Evolutionary conservation across 2,797 vertebrate species (phyloP), one percentile per base, ranked within the genome.

Genomic region (Parambassis ranga): DNA sequence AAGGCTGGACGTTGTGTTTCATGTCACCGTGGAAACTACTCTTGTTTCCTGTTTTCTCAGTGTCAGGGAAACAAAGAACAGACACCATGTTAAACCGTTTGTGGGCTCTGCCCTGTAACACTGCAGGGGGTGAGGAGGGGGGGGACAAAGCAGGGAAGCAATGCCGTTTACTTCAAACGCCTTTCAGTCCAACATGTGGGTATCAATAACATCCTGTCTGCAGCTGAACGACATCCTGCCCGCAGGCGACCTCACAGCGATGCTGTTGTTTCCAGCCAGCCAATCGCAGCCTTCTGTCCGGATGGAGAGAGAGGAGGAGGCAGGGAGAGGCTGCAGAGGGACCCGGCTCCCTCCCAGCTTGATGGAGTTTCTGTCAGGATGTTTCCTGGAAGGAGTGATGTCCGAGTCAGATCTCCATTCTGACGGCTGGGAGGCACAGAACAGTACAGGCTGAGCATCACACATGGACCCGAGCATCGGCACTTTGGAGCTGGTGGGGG

Each of bases 401-500:
- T 32, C 3, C 9, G 1, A 13, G 11, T n/a, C 24, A 7, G 10
- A n/a, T 39, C 62, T 22, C 19, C 2, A 18, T 19, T 33, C 20
- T 23, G 44, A 39, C 10, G 6, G 47, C 24, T 20, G 27, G 10
- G 33, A 49, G 33, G 68, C 43, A 38, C 32, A 59, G 46, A 16
- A 7, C 8, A 13, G 39, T 14, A 50, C 31, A 43, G 14, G 48
- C 4, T 1, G 19, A 46, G 18, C 14, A 10, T 19, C 10, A 3
- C 30, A 10, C 56, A 91, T 91, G 90, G 70, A 88, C 13, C 4
- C 46, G 2, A 51, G 35, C 1, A 10, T 73, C 7, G 66, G 74
- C n/a, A 50, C 64, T 7, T 39, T 87, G 72, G 89, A 91, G 75
- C 73, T 89, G 28, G 33, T 66, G n/a, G 91, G 87, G 14, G 52